A percentile compares a stretch with the other conserved stretches of the same genome.
Evolutionary conservation across 2,888 invertebrate species (phyloP).

Genomic region (Teinopalpus imperialis): DNA sequence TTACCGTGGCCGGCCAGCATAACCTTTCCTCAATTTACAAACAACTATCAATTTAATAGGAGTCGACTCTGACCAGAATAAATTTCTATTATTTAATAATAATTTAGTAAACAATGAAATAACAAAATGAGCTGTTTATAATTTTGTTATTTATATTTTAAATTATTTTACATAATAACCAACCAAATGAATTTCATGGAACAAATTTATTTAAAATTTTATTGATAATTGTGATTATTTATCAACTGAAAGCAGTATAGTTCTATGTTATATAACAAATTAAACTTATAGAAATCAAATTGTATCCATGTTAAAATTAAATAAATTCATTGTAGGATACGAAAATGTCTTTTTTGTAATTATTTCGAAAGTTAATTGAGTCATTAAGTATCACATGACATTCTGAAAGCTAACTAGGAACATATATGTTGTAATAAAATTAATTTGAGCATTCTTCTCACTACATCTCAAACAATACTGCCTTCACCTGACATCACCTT

Average conservation of each 20-base stretch:
- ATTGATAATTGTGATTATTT: conserved; percentile 14
- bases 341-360: neutral
- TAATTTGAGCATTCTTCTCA: neutral
- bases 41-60: conserved; percentile 56
- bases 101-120: conserved; percentile 53
- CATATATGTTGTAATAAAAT: conserved; percentile 5
- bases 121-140: conserved; percentile 40
- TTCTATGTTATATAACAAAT: neutral
- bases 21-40: conserved; percentile 42
- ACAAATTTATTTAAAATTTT: conserved; percentile 17
- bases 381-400: neutral
- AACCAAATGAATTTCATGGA: conserved; percentile 24
- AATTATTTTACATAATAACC: no score
- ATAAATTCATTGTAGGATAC: neutral
- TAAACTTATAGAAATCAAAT: neutral
- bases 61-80: conserved; percentile 72
- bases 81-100: conserved; percentile 53
- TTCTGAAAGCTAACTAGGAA: conserved; percentile 10
- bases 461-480: conserved; percentile 16
- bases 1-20: conserved; percentile 42
- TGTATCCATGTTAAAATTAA: neutral
- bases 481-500: conserved; percentile 15
- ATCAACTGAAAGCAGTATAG: conserved; percentile 24
- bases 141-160: conserved; percentile 22
- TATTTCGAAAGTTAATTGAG: neutral